Evolutionary conservation across 1,140 invertebrate species (phyloP).

Genomic region (Magallana ariakensis): DNA sequence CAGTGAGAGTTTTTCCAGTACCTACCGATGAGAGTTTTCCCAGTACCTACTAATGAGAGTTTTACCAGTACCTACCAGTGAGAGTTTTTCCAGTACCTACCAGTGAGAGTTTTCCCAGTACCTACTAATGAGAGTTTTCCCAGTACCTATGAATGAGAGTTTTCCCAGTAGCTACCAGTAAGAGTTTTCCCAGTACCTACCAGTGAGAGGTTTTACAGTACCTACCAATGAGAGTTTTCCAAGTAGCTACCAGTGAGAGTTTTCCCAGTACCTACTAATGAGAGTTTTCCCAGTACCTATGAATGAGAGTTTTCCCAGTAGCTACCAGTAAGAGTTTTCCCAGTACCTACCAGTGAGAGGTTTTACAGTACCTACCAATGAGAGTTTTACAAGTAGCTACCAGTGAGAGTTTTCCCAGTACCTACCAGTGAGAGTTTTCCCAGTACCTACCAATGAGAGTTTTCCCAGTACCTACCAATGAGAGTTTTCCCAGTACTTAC

Average conservation of each 20-base stretch:
- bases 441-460: too few relatives aligned
- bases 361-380: conserved; percentile 69
- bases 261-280: conserved; percentile 65
- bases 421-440: conserved; percentile 72
- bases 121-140: conserved; percentile 72
- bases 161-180: conserved; percentile 61
- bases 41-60: conserved; percentile 68
- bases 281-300: too few relatives aligned
- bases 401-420: background rate
- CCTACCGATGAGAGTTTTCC: too few relatives aligned
- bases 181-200: conserved; percentile 66
- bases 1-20: conserved; percentile 73
- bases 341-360: conserved; percentile 68
- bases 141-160: too few relatives aligned
- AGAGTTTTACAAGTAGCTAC: too few relatives aligned
- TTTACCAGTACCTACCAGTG: conserved; percentile 65
- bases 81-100: conserved; percentile 74
- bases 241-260: conserved; percentile 68
- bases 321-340: conserved; percentile 70
- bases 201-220: conserved; percentile 73
- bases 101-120: background rate
- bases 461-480: conserved; percentile 62
- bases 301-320: background rate
- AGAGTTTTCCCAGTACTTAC: too few relatives aligned
- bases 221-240: too few relatives aligned